Evolutionary conservation across 2,888 invertebrate genomes (phyloP), one percentile per base, ranked within the genome.

Genomic region (Epinotia nisella): DNA sequence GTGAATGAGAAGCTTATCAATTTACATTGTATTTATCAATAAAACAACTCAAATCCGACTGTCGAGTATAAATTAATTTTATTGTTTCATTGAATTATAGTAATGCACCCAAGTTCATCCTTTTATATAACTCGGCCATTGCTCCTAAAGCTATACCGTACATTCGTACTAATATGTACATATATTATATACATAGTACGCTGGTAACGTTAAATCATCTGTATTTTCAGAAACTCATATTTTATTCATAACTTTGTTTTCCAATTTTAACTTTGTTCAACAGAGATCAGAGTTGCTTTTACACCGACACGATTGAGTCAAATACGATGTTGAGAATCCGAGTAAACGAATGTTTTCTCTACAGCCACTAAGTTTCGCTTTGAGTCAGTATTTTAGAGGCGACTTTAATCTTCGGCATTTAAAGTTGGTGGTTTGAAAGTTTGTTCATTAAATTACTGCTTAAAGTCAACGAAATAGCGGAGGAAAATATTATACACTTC

Each of bases 361-460:
- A 13, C 24, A 29, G 41, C 64, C 58, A 59, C 64, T 64, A 59
- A 64, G 73, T 59, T 73, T 73, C 56, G 49, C 73, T 73, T 73
- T 64, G 61, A 70, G 53, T 70, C 55, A 73, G 72, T 69, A 64
- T 72, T 72, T 72, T 61, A 68, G 55, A 68, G 68, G 62, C 39
- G 69, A 73, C 73, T 73, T 69, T 69, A 73, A 73, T 73, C 64
- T 73, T 69, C 51, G 49, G 68, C 68, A 62, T 72, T 68, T 62
- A 68, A 72, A 72, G 62, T 68, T 62, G n/a, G 49, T 58, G 68
- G 68, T 62, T 62, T 55, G 58, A 69, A 73, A 73, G 69, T 73
- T 73, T 69, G 51, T 73, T 73, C 73, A 69, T 69, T 73, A 73
- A 68, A 73, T 73, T 64, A 73, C 64, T 15, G 41, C 62, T 69